Evolutionary conservation across 2,113 vertebrate genomes (phyloP), one percentile per base, ranked within the genome.

Genomic region (Seriola rivoliana): DNA sequence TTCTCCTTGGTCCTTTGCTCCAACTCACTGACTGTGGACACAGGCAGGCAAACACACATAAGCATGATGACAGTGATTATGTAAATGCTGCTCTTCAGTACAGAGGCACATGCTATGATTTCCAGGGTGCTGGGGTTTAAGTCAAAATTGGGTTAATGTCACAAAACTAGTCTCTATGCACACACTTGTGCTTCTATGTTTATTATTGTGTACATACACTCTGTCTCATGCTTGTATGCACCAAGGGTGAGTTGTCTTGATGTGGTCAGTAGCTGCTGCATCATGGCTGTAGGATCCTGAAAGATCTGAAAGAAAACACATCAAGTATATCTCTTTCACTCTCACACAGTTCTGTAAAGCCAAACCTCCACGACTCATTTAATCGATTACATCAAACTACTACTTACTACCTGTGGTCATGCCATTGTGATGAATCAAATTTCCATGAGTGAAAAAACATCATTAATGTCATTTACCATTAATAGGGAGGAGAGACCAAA

Each of bases 281-380:
- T 99, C 98, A 99, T 99, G 67, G 98, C 98, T 80, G 98, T 99
- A 36, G 98, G 98, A 90, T 99, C 98, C 89, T 99, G 98, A 93
- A 99, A 99, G 93, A 99, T 99, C 98, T 99, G 89, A 58, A 62
- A 72, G 19, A 17, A 40, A n/a, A 65, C 0, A 2, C 67, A 36
- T 75, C 6, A 67, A 46, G 4, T 42, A 4, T 52, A 57, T 57
- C 19, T 36, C 8, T 55, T n/a, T 23, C 19, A 60, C 10, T 42
- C 23, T 21, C 34, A 40, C 1, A 40, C 17, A 17, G 4, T 12
- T 60, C 16, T 25, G 1, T 19, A 19, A 36, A 71, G 9, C 14
- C 58, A 40, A 73, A n/a, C 21, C 23, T 17, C 3, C 5, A 3
- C 13, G 62, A 42, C 11, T 8, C 4, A 19, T 55, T n/a, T 32